A percentile compares a stretch with the other conserved stretches of the same genome.
These are phyloP conservation scores for Cnemophilus loriae DNA, from an alignment of 2,113 vertebrate genomes.

Conservation along the genomic window DNA sequence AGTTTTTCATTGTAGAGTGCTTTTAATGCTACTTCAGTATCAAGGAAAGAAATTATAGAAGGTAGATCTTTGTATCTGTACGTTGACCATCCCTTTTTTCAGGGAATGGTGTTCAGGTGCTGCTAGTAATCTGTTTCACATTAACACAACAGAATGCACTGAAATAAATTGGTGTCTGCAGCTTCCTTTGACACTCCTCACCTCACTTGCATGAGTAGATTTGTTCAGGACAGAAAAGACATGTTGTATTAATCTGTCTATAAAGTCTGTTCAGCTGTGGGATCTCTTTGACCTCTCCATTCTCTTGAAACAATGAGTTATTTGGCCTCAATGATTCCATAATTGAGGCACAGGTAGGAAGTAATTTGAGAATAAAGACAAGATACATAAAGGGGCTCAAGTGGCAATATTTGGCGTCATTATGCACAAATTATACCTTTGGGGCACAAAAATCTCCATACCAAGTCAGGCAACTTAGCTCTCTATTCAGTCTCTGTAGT, in stretches of 20 bases:
- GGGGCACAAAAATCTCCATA: neutral
- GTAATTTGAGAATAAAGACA: neutral
- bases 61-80: neutral
- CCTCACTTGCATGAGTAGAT: neutral
- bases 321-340: neutral
- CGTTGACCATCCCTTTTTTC: neutral
- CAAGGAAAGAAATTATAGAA: neutral
- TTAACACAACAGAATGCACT: neutral
- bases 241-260: neutral
- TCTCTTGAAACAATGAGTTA: neutral
- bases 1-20: neutral
- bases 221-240: neutral
- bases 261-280: neutral
- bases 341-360: neutral
- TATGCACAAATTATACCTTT: neutral
- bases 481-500: neutral
- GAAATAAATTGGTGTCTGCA: neutral
- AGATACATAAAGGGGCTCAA: neutral
- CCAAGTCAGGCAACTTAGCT: neutral
- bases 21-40: neutral
- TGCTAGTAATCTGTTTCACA: neutral
- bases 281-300: neutral
- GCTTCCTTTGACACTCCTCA: neutral
- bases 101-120: neutral
- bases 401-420: neutral